Conservation (phyloP, 2,888 invertebrate genomes). For the Kuschelorhynchus macadamiae region DNA sequence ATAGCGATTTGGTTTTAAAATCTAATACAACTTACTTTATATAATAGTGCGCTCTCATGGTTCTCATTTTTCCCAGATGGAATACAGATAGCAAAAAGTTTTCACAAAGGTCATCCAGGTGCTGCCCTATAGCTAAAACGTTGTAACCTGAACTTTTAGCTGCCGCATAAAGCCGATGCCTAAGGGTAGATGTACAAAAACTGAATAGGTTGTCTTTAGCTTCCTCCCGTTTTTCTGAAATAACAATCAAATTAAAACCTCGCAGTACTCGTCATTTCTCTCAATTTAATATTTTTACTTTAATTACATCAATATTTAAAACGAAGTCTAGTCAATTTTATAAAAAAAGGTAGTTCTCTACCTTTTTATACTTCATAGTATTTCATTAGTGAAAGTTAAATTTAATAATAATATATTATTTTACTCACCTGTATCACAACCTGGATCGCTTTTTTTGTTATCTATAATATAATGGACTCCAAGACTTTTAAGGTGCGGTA, state of each 20-base stretch:
- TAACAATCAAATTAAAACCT: neutral
- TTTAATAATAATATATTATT: neutral
- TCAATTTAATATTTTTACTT: too few species aligned
- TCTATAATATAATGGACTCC: slow-evolving; percentile 85
- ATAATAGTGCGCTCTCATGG: slow-evolving; percentile 86
- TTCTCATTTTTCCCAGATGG: slow-evolving; percentile 83
- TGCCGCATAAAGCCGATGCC: slow-evolving; percentile 82
- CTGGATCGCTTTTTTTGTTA: slow-evolving; percentile 64
- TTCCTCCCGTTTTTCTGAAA: slow-evolving; percentile 71
- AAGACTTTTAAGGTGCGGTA: slow-evolving; percentile 81
- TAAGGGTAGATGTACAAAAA: slow-evolving; percentile 80
- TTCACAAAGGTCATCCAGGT: slow-evolving; percentile 86
- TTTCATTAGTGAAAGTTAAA: too few species aligned
- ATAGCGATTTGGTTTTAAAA: too few species aligned
- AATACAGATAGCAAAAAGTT: slow-evolving; percentile 87
- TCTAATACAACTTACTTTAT: slow-evolving; percentile 72
- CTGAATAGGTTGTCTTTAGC: slow-evolving; percentile 71
- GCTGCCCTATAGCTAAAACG: slow-evolving; percentile 90
- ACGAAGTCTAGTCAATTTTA: too few species aligned
- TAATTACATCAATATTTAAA: too few species aligned
- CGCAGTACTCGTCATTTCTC: too few species aligned
- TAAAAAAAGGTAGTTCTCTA: too few species aligned
- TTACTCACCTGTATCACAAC: slow-evolving; percentile 56
- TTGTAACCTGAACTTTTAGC: slow-evolving; percentile 86
- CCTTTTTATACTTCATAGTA: too few species aligned